Base-by-base conservation (phyloP, 2,113 vertebrate genomes). In the Rhinolophus sinicus region DNA sequence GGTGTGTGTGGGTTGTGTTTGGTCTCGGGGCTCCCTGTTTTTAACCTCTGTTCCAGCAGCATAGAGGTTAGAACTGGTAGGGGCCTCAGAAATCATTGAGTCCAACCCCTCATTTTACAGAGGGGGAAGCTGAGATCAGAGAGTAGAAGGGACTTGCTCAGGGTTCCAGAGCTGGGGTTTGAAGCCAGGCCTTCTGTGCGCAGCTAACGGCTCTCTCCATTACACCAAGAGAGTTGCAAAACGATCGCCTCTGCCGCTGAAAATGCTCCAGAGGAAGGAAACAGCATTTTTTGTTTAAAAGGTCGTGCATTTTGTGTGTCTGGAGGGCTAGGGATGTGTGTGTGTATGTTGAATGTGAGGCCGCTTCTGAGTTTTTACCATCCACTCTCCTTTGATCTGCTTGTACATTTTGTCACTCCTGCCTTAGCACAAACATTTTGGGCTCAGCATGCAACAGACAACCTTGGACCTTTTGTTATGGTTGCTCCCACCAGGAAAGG, bases 391-490 rank as follows among this genome's bases (percentile, higher is more conserved):
- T 88, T 62, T 93, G 9, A 0, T 30, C 77, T 72, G 81, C 95
- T 47, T 8, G 13, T 8, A 19, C 35, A 64, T 58, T 89, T 83
- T 75, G 54, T 56, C 83, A 0, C 60, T 67, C 72, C 44, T 85
- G 56, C 65, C 67, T 75, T n/a, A 12, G 33, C 56, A 56, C 40
- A 58, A 0, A 76, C 28, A 33, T 19, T 86, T 5, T 85, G 86
- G 87, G 35, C 92, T 91, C 89, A 91, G 95, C 28, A 1, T 58
- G 96, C 58, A 24, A 0, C 6, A 50, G 65, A 35, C 67, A 70
- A 54, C 67, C 78, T 90, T 67, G 50, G 83, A 89, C 44, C 70
- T 94, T 92, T 94, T 58, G 78, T 94, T 93, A 70, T 60, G 90
- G 93, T 90, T 78, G 78, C 26, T 83, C 80, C 78, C 78, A 60